phyloP scores from a whole-genome alignment of 2,797 vertebrate genomes.

The Paedocypris micromegethes region DNA sequence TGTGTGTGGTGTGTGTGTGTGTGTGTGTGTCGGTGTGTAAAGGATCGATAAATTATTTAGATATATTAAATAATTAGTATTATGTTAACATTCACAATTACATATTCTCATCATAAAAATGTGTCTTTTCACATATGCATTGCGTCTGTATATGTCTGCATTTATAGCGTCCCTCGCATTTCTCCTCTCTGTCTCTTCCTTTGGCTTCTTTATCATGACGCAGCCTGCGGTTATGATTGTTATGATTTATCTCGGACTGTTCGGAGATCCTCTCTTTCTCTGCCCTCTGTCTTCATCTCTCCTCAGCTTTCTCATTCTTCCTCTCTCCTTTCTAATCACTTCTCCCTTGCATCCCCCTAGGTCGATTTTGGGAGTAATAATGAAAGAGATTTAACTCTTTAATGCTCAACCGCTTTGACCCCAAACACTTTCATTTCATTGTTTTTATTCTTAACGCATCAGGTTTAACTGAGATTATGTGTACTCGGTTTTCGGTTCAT shows the following conservation, averaged over 20 bases:
- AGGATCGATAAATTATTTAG: too few relatives aligned
- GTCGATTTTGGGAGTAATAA: constrained; percentile 53
- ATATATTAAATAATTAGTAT: too few relatives aligned
- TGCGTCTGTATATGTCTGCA: constrained; percentile 6
- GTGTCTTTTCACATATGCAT: not conserved
- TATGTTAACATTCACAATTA: too few relatives aligned
- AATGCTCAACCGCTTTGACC: constrained; percentile 46
- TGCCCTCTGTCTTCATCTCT: constrained; percentile 42
- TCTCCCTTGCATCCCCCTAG: constrained; percentile 54
- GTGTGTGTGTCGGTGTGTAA: too few relatives aligned
- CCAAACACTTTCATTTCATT: constrained; percentile 18
- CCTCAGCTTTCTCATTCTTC: constrained; percentile 49
- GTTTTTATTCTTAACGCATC: not conserved
- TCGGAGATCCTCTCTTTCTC: constrained; percentile 43
- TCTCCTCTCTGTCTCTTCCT: constrained; percentile 18
- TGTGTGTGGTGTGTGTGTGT: too few relatives aligned
- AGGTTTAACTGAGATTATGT: too few relatives aligned
- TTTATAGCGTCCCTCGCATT: constrained; percentile 18
- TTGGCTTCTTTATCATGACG: constrained; percentile 42
- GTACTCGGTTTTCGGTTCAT: too few relatives aligned
- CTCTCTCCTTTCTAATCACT: constrained; percentile 52
- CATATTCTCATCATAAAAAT: too few relatives aligned
- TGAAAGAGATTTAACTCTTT: constrained; percentile 56
- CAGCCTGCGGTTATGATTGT: constrained; percentile 55
- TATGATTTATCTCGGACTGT: constrained; percentile 56